These are phyloP conservation scores for Orthonychiurus folsomi DNA, from an alignment of 2,888 invertebrate genomes.

Conservation along the genomic window DNA sequence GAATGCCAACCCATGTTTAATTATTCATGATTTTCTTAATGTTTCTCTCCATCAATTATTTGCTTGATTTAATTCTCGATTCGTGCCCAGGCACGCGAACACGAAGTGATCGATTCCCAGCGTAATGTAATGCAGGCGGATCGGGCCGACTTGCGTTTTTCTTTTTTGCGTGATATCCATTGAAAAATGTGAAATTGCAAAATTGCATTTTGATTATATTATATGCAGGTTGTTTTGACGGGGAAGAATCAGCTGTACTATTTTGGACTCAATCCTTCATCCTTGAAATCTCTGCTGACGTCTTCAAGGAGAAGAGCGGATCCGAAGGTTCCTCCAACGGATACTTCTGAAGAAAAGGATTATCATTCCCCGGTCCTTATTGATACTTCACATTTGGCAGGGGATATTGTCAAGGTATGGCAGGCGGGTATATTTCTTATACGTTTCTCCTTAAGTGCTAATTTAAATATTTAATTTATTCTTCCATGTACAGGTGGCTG, in stretches of 20 bases:
- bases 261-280: slow-evolving; percentile 35
- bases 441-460: slow-evolving; percentile 31
- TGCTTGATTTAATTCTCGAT: too few species aligned
- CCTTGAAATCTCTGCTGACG: slow-evolving; percentile 31
- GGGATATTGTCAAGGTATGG: slow-evolving; percentile 52
- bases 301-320: slow-evolving; percentile 15
- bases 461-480: too few species aligned
- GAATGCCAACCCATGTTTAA: too few species aligned
- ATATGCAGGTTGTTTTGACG: slow-evolving; percentile 35
- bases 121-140: too few species aligned
- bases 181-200: background rate
- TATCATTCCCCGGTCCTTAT: slow-evolving; percentile 57
- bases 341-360: slow-evolving; percentile 36
- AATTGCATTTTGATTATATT: slow-evolving; percentile 12
- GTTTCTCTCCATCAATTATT: too few species aligned
- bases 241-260: slow-evolving; percentile 37
- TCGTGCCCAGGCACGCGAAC: too few species aligned
- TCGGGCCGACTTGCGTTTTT: too few species aligned
- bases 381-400: slow-evolving; percentile 55
- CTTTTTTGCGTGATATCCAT: too few species aligned
- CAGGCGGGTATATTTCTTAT: background rate
- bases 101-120: too few species aligned
- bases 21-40: too few species aligned
- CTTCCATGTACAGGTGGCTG: slow-evolving; percentile 34
- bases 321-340: slow-evolving; percentile 18